Percentiles rank a stretch among this genome's conserved stretches.
phyloP scores from a whole-genome alignment of 2,797 vertebrate genomes.

The Poecilia wingei region DNA sequence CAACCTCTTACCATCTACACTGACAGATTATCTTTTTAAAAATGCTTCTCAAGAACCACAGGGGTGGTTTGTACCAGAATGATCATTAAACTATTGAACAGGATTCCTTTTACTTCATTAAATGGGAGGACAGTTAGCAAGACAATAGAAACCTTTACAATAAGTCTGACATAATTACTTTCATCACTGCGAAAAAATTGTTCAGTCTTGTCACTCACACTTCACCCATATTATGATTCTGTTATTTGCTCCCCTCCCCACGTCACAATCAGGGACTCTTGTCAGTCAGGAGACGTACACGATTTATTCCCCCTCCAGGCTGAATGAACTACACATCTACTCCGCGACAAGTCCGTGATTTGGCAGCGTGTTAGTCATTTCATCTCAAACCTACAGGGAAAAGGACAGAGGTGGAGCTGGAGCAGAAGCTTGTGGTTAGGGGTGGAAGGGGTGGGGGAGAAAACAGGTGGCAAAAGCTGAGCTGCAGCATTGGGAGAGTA shows the following conservation, averaged over 20 bases:
- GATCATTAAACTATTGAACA: constrained; percentile 13
- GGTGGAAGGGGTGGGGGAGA: neutral
- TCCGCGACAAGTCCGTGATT: constrained; percentile 26
- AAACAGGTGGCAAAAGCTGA: neutral
- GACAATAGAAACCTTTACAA: neutral
- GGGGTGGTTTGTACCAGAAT: constrained; percentile 5
- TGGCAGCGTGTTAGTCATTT: constrained; percentile 22
- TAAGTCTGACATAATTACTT: neutral
- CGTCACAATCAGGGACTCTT: neutral
- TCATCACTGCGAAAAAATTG: neutral
- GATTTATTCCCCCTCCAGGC: constrained; percentile 13
- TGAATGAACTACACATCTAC: constrained; percentile 21
- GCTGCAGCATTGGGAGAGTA: neutral
- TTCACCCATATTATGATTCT: neutral
- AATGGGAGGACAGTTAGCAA: neutral
- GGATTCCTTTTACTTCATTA: constrained; percentile 1
- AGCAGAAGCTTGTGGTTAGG: neutral
- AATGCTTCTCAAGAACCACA: neutral
- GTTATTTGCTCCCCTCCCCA: neutral
- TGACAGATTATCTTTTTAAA: neutral
- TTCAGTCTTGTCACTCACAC: neutral
- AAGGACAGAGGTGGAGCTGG: constrained; percentile 2
- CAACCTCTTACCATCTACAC: constrained; percentile 37
- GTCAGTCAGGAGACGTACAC: neutral
- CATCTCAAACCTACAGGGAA: constrained; percentile 8